phyloP scores from a whole-genome alignment of 2,797 vertebrate species.

The Coreius guichenoti region DNA sequence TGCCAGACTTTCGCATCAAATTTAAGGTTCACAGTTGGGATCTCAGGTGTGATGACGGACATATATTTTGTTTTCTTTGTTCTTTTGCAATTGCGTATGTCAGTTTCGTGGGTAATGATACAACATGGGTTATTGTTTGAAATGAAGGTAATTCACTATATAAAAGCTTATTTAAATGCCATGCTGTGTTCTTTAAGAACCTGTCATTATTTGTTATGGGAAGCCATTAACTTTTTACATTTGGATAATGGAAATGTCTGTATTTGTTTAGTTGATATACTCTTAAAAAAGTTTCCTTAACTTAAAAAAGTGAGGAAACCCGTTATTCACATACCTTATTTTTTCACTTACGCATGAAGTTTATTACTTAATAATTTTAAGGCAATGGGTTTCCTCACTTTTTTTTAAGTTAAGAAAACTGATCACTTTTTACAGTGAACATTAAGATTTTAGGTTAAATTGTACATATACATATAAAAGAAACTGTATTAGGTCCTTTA shows the following conservation, averaged over 20 bases:
- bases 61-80: background rate
- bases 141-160: background rate
- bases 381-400: no score
- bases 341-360: no score
- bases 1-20: conserved; percentile 4
- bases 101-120: background rate
- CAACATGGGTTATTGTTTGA: background rate
- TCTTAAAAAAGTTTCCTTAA: no score
- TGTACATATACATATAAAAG: background rate
- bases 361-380: no score
- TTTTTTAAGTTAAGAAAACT: no score
- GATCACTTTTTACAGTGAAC: no score
- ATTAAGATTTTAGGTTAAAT: background rate
- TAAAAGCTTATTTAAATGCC: background rate
- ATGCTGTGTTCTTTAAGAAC: background rate
- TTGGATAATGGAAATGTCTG: background rate
- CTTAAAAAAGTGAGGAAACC: no score
- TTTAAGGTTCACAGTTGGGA: conserved; percentile 17
- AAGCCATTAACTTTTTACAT: background rate
- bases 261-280: background rate
- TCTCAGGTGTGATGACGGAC: conserved; percentile 23
- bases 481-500: background rate
- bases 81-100: background rate
- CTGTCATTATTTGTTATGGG: conserved; percentile 2
- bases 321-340: no score